These are phyloP conservation scores for Zosterops lateralis DNA, from an alignment of 2,113 vertebrate species.

Conservation along the genomic window DNA sequence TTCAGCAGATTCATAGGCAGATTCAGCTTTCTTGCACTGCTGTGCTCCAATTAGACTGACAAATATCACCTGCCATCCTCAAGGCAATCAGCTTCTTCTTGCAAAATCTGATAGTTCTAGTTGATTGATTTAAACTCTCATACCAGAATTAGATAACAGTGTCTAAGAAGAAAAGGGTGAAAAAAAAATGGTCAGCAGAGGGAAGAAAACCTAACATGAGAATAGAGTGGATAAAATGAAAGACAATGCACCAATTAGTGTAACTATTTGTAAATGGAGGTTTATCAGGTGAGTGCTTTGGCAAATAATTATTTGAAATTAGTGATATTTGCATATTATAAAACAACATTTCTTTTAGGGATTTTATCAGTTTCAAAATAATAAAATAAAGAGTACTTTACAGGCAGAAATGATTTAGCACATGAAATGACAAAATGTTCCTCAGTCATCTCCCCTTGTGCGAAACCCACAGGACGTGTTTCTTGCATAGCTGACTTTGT, in stretches of 20 bases:
- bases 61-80: not conserved
- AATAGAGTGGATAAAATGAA: not conserved
- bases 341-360: rapidly evolving
- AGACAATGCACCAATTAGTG: not conserved
- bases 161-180: not conserved
- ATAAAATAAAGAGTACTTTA: not conserved
- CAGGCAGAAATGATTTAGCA: not conserved
- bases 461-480: not conserved
- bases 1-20: not conserved
- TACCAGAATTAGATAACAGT: not conserved
- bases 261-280: not conserved
- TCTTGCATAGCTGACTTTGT: not conserved
- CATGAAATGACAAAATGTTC: not conserved
- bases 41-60: not conserved
- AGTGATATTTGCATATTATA: not conserved
- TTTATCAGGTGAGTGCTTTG: not conserved
- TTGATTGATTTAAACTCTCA: not conserved
- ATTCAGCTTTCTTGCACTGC: not conserved
- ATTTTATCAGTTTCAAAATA: not conserved
- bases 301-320: not conserved
- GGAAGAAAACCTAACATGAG: rapidly evolving
- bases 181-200: not conserved
- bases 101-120: not conserved
- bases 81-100: not conserved
- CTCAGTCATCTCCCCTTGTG: not conserved